A percentile compares a stretch with the other conserved stretches of the same genome.
Evolutionary conservation across 2,113 vertebrate species (phyloP).

Genomic region (Rhinichthys klamathensis): DNA sequence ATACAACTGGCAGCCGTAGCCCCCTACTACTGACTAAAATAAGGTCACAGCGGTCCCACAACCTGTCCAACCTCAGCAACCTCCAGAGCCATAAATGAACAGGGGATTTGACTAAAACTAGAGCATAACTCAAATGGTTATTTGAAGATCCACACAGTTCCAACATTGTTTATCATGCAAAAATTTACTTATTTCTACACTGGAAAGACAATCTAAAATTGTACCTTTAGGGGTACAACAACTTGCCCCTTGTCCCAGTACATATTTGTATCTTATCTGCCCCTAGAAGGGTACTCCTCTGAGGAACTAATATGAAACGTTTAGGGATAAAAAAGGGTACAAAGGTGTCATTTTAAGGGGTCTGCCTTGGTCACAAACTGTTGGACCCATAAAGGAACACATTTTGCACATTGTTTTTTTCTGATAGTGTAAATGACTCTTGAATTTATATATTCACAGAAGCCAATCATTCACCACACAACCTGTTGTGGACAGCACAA

Average conservation of each 20-base stretch:
- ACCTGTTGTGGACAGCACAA: neutral
- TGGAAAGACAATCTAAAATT: neutral
- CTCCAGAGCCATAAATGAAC: neutral
- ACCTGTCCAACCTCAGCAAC: neutral
- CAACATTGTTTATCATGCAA: neutral
- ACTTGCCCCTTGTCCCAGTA: neutral
- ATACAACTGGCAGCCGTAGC: conserved; percentile 18
- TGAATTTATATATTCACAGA: neutral
- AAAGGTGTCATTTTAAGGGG: neutral
- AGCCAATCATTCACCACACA: neutral
- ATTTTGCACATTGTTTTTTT: neutral
- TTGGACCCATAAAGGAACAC: neutral
- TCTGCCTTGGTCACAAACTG: neutral
- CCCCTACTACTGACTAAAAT: conserved; percentile 28
- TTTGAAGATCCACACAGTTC: neutral
- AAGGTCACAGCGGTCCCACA: neutral
- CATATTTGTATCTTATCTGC: neutral
- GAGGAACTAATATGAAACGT: neutral
- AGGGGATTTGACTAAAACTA: neutral
- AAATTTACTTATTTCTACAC: neutral
- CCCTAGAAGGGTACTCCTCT: neutral
- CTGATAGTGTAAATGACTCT: neutral
- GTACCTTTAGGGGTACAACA: neutral
- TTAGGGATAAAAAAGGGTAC: neutral
- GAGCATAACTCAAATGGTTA: neutral